phyloP scores from a whole-genome alignment of 2,113 vertebrate species.

The Aplodontia rufa region DNA sequence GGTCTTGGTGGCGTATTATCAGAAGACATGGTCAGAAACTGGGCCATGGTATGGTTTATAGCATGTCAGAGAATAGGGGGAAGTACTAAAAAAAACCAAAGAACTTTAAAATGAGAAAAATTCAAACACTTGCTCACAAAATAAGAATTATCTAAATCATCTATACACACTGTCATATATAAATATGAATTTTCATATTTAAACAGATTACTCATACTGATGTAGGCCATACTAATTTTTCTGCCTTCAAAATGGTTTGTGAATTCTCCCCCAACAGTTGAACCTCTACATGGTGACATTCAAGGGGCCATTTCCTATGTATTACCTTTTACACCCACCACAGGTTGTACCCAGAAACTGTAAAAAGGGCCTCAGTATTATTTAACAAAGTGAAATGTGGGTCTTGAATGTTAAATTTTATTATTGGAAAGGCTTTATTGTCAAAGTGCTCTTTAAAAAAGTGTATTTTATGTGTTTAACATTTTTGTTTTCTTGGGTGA shows the following conservation, averaged over 20 bases:
- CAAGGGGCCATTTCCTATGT: fast-evolving
- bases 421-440: slow-evolving; percentile 6
- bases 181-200: not conserved
- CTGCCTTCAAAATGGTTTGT: slow-evolving; percentile 26
- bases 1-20: not conserved
- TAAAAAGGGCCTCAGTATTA: not conserved
- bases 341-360: not conserved
- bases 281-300: slow-evolving; percentile 39
- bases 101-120: not conserved
- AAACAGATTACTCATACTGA: not conserved
- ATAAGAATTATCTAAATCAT: not conserved
- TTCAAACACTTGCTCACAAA: slow-evolving; percentile 23
- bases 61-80: not conserved
- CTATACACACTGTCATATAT: not conserved
- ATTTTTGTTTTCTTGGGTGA: slow-evolving; percentile 67
- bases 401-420: slow-evolving; percentile 46
- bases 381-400: slow-evolving; percentile 2
- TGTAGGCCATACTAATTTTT: slow-evolving; percentile 3
- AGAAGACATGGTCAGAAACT: not conserved
- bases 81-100: not conserved
- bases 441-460: slow-evolving; percentile 58
- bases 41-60: not conserved
- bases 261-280: not conserved
- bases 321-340: not conserved
- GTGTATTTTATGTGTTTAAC: slow-evolving; percentile 36